Evolutionary conservation across 1,140 invertebrate genomes (phyloP).

Genomic region (Muscidifurax raptorellus): DNA sequence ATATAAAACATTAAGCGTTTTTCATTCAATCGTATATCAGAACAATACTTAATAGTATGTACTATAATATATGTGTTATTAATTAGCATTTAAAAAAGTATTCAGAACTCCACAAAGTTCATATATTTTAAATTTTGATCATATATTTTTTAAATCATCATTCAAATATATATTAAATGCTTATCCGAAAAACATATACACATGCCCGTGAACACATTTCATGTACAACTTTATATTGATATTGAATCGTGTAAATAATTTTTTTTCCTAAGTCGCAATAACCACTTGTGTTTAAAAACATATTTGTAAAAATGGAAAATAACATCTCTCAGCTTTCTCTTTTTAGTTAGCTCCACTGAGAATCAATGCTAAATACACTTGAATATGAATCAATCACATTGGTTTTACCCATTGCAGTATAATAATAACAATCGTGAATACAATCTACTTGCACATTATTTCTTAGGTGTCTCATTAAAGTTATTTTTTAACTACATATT

Average conservation of each 20-base stretch:
- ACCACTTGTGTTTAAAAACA: background rate
- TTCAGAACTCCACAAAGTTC: background rate
- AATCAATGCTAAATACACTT: background rate
- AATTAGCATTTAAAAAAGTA: too few relatives aligned
- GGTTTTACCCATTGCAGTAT: constrained; percentile 21
- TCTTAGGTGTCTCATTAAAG: background rate
- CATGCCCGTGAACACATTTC: background rate
- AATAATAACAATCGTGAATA: constrained; percentile 37
- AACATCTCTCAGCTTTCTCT: background rate
- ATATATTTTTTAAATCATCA: background rate
- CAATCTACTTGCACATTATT: constrained; percentile 19
- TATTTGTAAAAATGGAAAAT: constrained; percentile 22
- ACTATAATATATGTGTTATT: too few relatives aligned
- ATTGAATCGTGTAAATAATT: background rate
- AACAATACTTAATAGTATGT: too few relatives aligned
- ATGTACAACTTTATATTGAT: background rate
- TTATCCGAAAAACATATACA: background rate
- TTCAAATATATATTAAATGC: background rate
- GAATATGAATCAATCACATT: constrained; percentile 31
- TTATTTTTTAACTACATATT: constrained; percentile 21
- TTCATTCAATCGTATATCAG: too few relatives aligned
- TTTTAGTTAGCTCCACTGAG: background rate
- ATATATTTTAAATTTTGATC: background rate
- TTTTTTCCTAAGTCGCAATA: background rate
- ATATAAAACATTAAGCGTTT: too few relatives aligned